Percentiles rank a stretch among this genome's conserved stretches.
Conservation (phyloP, 2,797 vertebrate species). For the Falco novaeseelandiae region DNA sequence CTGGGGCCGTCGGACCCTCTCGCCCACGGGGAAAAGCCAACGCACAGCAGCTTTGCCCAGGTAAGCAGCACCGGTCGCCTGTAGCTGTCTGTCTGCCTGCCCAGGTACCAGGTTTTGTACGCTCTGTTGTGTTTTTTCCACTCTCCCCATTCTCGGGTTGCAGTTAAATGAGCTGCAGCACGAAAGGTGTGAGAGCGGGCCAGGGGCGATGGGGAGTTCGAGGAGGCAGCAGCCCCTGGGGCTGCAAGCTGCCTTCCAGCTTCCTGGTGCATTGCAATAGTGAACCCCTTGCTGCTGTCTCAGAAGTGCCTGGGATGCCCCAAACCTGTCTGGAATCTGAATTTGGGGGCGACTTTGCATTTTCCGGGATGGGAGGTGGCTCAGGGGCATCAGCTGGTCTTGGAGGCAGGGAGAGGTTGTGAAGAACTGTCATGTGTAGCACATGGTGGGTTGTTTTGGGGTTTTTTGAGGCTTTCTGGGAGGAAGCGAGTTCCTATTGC, state of each 20-base stretch:
- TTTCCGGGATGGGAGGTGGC: fast-evolving
- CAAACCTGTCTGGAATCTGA: background rate
- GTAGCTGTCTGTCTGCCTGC: background rate
- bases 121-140: fast-evolving
- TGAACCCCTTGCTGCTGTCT: fast-evolving
- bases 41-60: fast-evolving
- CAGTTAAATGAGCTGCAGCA: fast-evolving
- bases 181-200: fast-evolving
- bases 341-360: background rate
- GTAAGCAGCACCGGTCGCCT: background rate
- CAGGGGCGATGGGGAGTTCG: fast-evolving
- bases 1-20: background rate
- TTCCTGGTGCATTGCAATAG: background rate
- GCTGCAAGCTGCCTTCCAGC: background rate
- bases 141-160: background rate
- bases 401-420: background rate
- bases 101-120: background rate
- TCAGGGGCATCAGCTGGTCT: background rate
- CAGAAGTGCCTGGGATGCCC: background rate
- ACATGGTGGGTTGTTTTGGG: background rate
- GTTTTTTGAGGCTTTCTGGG: background rate
- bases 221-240: background rate
- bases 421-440: background rate
- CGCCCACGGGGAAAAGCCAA: background rate
- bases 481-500: background rate